A percentile compares a stretch with the other conserved stretches of the same genome.
phyloP scores from a whole-genome alignment of 2,113 vertebrate species.

The Austrofundulus limnaeus region DNA sequence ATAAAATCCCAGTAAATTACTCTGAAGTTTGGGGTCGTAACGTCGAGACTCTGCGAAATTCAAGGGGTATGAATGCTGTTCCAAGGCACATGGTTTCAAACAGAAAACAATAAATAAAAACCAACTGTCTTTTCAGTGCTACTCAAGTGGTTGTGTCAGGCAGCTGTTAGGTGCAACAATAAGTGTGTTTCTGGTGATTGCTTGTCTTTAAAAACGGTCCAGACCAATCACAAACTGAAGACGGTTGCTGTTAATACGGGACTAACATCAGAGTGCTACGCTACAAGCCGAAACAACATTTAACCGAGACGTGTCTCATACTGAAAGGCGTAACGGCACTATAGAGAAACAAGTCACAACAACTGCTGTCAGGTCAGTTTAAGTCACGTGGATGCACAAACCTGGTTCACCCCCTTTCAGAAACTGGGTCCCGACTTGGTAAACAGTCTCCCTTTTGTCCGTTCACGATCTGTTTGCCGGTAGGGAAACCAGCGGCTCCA shows the following conservation, averaged over 20 bases:
- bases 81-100: neutral
- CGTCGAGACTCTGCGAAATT: too few species aligned
- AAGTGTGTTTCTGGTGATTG: constrained; percentile 33
- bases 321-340: constrained; percentile 54
- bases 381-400: constrained; percentile 8
- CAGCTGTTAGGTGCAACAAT: constrained; percentile 19
- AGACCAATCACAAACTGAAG: constrained; percentile 7
- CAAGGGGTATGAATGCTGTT: too few species aligned
- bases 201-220: constrained; percentile 14
- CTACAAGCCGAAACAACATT: constrained; percentile 47
- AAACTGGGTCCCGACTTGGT: constrained; percentile 4
- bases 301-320: constrained; percentile 19
- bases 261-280: constrained; percentile 17
- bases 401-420: constrained; percentile 9
- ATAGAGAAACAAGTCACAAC: constrained; percentile 17
- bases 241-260: too few species aligned
- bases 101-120: neutral
- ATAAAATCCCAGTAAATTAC: too few species aligned
- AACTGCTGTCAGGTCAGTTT: constrained; percentile 3
- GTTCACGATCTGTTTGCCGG: neutral
- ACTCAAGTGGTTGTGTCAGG: constrained; percentile 30
- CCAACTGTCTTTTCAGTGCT: constrained; percentile 30
- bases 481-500: constrained; percentile 12
- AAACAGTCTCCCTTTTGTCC: constrained; percentile 27
- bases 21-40: too few species aligned